Percentiles rank a stretch among this genome's conserved stretches.
phyloP scores from a whole-genome alignment of 2,888 invertebrate species.

The Euclidia mi region DNA sequence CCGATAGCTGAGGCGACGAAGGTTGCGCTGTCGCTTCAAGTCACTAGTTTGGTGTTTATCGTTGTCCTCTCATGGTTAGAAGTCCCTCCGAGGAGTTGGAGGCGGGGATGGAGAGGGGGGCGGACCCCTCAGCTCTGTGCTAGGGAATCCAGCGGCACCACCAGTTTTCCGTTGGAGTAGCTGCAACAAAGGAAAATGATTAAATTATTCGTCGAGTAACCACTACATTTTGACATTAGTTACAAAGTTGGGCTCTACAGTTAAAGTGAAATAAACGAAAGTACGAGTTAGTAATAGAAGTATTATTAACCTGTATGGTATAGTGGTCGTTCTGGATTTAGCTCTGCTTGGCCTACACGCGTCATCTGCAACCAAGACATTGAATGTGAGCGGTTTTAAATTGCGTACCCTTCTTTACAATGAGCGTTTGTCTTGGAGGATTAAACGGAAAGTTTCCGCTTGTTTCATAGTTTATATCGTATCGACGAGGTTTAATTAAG shows the following conservation, averaged over 20 bases:
- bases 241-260: slow-evolving; percentile 30
- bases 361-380: slow-evolving; percentile 88
- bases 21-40: slow-evolving; percentile 42
- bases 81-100: slow-evolving; percentile 83
- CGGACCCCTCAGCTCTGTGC: slow-evolving; percentile 86
- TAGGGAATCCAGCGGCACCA: slow-evolving; percentile 90
- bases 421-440: slow-evolving; percentile 71
- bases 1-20: slow-evolving; percentile 34
- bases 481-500: slow-evolving; percentile 85
- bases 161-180: slow-evolving; percentile 90
- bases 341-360: slow-evolving; percentile 89
- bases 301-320: slow-evolving; percentile 88
- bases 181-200: slow-evolving; percentile 80
- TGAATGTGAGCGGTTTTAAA: slow-evolving; percentile 55
- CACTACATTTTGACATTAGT: slow-evolving; percentile 7
- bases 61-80: slow-evolving; percentile 69
- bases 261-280: slow-evolving; percentile 39
- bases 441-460: slow-evolving; percentile 75
- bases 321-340: slow-evolving; percentile 89
- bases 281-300: slow-evolving; percentile 51
- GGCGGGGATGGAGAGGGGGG: slow-evolving; percentile 78
- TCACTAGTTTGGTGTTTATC: slow-evolving; percentile 60
- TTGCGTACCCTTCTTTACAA: slow-evolving; percentile 35
- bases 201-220: slow-evolving; percentile 44
- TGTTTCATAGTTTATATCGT: slow-evolving; percentile 71